Evolutionary conservation across 2,888 invertebrate genomes (phyloP), one percentile per base, ranked within the genome.

Genomic region (Agrotis puta): DNA sequence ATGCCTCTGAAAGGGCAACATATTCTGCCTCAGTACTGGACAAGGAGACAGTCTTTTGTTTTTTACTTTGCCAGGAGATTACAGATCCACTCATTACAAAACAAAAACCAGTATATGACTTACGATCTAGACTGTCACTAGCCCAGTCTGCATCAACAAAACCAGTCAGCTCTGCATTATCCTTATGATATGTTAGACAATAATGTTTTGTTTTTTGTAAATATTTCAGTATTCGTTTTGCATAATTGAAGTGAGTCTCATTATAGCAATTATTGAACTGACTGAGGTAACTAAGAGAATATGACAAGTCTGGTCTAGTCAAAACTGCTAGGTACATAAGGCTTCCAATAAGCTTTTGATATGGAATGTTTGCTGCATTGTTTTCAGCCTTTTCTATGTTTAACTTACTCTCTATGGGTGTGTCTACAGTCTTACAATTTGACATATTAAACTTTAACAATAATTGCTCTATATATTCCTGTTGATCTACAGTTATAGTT

Each of bases 271-370:
- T 54, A 20, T 64, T 64, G 20, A 64, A 63, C 3, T 63, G 63
- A 11, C 63, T 63, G 2, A 63, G 22, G 13, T 24, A 56, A 7
- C 64, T 47, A 18, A 58, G 2, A 16, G 3, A 24, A 64, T 53
- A 64, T 2, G 48, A 0, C 1, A 58, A n/a, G 9, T 65, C 65
- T 6, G 65, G 65, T 2, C 65, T 20, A 16, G 65, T 39, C 9
- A 65, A 11, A 39, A 65, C 57, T 5, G 57, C 57, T 11, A 66
- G n/a, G 16, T 66, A 66, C 66, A 58, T 66, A 1, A 58, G 14
- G 20, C 56, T 33, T 0, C 64, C 64, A 4, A 64, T 64, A 0
- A 66, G 14, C 27, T 16, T 39, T 22, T 66, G 58, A 16, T 66
- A 66, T 1, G 64, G 56, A n/a, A 64, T 16, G 4, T 56, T 27